phyloP scores from a whole-genome alignment of 2,113 vertebrate species.

The Psittacus erithacus region DNA sequence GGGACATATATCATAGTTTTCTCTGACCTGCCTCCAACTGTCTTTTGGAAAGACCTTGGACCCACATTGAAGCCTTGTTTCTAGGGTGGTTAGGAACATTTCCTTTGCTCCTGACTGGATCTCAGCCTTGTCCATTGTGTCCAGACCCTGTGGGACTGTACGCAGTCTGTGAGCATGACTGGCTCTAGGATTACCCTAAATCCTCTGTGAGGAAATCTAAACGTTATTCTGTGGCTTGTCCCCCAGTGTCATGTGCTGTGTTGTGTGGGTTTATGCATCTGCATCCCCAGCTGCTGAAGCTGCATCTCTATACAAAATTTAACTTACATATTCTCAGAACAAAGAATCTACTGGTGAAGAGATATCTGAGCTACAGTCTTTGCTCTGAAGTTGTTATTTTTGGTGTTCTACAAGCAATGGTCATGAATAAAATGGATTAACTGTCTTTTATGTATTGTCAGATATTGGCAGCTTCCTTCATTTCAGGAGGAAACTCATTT shows the following conservation, averaged over 20 bases:
- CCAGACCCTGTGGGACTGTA: neutral
- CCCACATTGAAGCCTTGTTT: neutral
- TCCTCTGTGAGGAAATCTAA: neutral
- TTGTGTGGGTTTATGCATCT: neutral
- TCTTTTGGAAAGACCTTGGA: neutral
- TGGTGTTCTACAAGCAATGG: neutral
- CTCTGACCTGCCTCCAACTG: neutral
- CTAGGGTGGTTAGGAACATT: neutral
- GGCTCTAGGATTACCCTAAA: neutral
- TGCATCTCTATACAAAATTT: neutral
- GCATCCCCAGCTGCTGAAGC: neutral
- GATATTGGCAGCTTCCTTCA: neutral
- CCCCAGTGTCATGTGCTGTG: accelerated
- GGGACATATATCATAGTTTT: accelerated
- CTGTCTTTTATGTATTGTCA: neutral
- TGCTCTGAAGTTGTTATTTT: neutral
- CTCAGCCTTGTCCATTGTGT: neutral
- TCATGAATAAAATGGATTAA: neutral
- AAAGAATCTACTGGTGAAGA: neutral
- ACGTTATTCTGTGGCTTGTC: neutral
- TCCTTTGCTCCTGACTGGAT: neutral
- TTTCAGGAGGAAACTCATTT: neutral
- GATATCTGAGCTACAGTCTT: neutral
- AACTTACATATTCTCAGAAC: neutral
- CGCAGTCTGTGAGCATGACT: accelerated